A percentile compares a stretch with the other conserved stretches of the same genome.
These are phyloP conservation scores for Lamellibrachia luymesi DNA, from an alignment of 1,140 invertebrate genomes.

Conservation along the genomic window DNA sequence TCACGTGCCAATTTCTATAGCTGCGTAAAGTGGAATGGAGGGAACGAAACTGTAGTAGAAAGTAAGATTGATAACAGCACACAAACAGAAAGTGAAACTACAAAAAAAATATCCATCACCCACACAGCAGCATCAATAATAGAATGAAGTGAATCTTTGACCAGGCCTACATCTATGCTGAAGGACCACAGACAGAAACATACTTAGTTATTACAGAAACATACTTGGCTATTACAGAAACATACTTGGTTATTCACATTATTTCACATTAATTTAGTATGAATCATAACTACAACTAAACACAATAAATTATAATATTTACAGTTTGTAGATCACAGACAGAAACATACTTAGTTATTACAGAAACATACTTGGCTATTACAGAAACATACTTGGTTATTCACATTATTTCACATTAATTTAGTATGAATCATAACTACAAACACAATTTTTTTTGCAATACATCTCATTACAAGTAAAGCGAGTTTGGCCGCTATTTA, in stretches of 20 bases:
- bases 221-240: not conserved
- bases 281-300: not conserved
- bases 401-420: not conserved
- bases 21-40: not conserved
- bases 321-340: not conserved
- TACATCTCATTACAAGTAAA: no score
- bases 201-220: not conserved
- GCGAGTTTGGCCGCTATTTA: no score
- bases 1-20: not conserved
- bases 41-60: no score
- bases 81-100: not conserved
- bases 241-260: not conserved
- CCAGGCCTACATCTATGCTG: not conserved
- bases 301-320: no score
- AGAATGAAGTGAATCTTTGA: not conserved
- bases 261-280: not conserved
- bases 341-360: not conserved
- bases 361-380: not conserved
- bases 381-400: not conserved
- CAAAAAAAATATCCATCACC: not conserved
- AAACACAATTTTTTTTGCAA: not conserved
- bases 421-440: not conserved
- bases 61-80: no score
- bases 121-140: not conserved
- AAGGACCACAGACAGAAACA: not conserved